These are phyloP conservation scores for Bombycilla garrulus DNA, from an alignment of 2,113 vertebrate species.

Conservation along the genomic window DNA sequence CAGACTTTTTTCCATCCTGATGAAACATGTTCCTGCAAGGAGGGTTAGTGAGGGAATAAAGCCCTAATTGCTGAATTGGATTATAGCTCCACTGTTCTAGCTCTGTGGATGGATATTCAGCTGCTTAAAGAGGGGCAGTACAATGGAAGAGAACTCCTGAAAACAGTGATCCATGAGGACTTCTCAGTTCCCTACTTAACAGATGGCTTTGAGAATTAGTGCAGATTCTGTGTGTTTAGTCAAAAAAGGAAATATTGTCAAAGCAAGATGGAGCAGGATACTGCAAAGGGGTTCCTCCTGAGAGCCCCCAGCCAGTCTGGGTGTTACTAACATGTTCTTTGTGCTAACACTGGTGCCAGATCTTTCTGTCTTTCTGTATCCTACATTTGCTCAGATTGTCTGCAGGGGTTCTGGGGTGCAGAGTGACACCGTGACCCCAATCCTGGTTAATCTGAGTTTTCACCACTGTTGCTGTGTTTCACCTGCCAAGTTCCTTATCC, in stretches of 20 bases:
- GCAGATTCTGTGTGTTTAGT: neutral
- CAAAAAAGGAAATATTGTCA: neutral
- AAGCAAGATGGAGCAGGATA: neutral
- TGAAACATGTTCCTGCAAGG: neutral
- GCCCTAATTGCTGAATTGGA: neutral
- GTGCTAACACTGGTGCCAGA: neutral
- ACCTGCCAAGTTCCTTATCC: neutral
- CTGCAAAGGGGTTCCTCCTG: neutral
- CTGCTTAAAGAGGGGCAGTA: neutral
- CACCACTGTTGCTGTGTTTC: neutral
- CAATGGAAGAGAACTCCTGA: neutral
- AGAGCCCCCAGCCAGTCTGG: neutral
- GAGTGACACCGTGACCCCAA: accelerated
- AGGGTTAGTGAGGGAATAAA: neutral
- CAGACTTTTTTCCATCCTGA: neutral
- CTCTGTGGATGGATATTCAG: neutral
- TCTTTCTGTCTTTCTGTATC: neutral
- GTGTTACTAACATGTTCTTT: neutral
- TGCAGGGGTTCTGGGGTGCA: neutral
- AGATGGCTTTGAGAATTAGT: neutral
- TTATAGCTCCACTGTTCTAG: neutral
- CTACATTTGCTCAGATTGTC: neutral
- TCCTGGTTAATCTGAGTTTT: neutral
- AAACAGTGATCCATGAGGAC: neutral
- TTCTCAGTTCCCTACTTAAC: neutral